These are phyloP conservation scores for Aratinga solstitialis DNA, from an alignment of 2,797 vertebrate species.

Conservation along the genomic window DNA sequence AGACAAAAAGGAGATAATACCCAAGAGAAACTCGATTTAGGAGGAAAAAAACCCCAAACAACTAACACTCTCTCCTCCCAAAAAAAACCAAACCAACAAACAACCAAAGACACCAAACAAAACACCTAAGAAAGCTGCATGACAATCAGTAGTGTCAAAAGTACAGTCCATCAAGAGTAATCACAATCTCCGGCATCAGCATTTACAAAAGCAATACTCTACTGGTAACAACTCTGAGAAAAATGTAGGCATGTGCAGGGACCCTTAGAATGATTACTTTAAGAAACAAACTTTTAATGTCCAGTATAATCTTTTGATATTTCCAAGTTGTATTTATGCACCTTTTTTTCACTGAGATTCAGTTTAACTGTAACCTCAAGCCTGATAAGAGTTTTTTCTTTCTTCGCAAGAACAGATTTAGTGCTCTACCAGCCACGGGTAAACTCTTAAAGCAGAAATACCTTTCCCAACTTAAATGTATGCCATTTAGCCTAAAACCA, in stretches of 20 bases:
- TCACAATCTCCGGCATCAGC: background rate
- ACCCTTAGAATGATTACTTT: background rate
- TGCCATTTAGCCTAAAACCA: background rate
- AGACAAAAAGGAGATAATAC: background rate
- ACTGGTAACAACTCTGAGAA: background rate
- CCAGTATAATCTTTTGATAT: background rate
- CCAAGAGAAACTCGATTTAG: background rate
- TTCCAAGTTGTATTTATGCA: background rate
- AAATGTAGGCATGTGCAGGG: background rate
- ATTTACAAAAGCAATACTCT: background rate
- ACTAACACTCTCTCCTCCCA: background rate
- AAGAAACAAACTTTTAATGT: background rate
- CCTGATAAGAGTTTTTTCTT: background rate
- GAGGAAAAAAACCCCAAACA: background rate
- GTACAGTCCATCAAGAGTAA: background rate
- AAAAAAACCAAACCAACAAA: background rate
- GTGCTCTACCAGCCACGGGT: background rate
- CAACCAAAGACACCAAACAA: background rate
- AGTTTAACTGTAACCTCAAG: background rate
- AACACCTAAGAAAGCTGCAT: background rate
- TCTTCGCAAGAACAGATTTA: background rate
- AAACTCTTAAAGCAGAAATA: background rate
- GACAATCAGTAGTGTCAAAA: background rate
- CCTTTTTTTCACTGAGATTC: background rate
- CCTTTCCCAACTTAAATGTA: background rate